phyloP scores from a whole-genome alignment of 2,113 vertebrate genomes.

The Pongo abelii region DNA sequence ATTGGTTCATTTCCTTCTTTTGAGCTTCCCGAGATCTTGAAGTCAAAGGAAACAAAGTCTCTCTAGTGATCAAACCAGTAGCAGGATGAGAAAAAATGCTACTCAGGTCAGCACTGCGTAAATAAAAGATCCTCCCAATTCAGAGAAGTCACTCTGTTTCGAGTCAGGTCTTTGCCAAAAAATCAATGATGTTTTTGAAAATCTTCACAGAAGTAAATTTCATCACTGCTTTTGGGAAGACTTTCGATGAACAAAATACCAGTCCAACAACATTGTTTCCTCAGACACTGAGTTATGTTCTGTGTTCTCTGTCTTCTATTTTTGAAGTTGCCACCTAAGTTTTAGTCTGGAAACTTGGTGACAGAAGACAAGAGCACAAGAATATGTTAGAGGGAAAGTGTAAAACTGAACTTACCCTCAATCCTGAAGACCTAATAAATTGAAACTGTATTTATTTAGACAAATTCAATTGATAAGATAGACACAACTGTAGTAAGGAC shows the following conservation, averaged over 20 bases:
- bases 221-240: neutral
- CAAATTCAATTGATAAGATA: neutral
- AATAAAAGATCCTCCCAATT: neutral
- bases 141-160: neutral
- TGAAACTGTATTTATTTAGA: neutral
- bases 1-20: neutral
- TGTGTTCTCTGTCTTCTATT: neutral
- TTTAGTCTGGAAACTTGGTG: neutral
- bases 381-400: neutral
- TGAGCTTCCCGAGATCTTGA: neutral
- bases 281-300: neutral
- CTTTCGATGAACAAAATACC: neutral
- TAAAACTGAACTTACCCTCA: neutral
- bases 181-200: neutral
- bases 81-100: neutral
- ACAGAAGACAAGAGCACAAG: neutral
- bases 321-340: neutral
- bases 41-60: conserved; percentile 18
- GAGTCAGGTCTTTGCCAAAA: neutral
- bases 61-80: neutral
- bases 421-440: neutral
- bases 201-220: neutral
- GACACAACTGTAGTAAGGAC: neutral
- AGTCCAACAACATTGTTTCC: neutral
- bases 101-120: neutral